Conservation (phyloP, 2,888 invertebrate species). For the Lissonota sp. region DNA sequence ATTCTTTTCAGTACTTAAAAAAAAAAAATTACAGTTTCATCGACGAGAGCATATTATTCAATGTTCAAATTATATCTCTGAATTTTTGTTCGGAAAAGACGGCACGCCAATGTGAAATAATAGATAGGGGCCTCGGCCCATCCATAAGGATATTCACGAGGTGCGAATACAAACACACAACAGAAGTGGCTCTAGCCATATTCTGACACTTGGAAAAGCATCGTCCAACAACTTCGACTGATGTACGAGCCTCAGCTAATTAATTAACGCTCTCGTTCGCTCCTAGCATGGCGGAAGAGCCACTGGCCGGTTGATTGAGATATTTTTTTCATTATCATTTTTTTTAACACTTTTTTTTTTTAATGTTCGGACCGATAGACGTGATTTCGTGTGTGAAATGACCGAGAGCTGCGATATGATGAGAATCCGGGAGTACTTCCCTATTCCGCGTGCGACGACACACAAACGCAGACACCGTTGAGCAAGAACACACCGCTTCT, state of each 20-base stretch:
- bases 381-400: conserved; percentile 22
- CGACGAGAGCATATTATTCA: too few relatives aligned
- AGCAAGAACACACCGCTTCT: neutral
- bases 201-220: conserved; percentile 29
- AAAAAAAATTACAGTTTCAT: neutral
- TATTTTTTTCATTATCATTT: conserved; percentile 44
- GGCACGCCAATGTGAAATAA: neutral
- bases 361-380: neutral
- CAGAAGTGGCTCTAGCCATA: conserved; percentile 14
- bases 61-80: too few relatives aligned
- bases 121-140: neutral
- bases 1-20: too few relatives aligned
- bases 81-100: neutral
- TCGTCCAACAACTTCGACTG: conserved; percentile 26
- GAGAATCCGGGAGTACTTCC: conserved; percentile 44
- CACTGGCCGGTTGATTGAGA: conserved; percentile 36
- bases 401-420: conserved; percentile 42
- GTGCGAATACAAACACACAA: conserved; percentile 7
- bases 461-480: neutral
- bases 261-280: conserved; percentile 56
- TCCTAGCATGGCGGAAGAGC: conserved; percentile 2
- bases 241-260: conserved; percentile 47
- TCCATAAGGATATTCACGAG: conserved; percentile 4
- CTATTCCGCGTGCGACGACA: conserved; percentile 50
- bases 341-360: conserved; percentile 16